These are phyloP conservation scores for Pseudorectes ferrugineus DNA, from an alignment of 2,113 vertebrate species.

Conservation along the genomic window DNA sequence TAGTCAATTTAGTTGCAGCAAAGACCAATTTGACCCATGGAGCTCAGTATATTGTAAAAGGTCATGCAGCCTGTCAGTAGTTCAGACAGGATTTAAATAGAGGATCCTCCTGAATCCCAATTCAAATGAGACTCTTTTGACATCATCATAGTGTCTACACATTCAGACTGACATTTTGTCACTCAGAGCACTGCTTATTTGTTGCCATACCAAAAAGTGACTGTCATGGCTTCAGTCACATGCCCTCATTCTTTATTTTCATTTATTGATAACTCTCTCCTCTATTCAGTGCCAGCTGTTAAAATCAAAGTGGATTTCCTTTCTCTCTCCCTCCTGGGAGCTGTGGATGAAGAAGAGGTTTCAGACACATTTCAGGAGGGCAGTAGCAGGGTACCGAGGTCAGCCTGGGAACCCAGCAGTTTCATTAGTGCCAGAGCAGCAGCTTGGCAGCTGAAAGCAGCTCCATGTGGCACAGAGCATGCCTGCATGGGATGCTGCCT, in stretches of 20 bases:
- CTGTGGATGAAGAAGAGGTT: not conserved
- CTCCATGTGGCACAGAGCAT: not conserved
- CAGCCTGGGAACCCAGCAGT: not conserved
- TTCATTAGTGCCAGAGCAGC: not conserved
- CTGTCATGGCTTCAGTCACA: not conserved
- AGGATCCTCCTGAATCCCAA: not conserved
- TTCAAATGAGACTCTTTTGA: constrained; percentile 25
- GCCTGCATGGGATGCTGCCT: not conserved
- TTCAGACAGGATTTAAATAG: constrained; percentile 35
- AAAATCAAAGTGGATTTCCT: not conserved
- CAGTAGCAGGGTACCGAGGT: not conserved
- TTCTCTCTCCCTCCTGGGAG: not conserved
- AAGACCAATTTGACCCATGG: not conserved
- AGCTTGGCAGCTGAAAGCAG: not conserved
- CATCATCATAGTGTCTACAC: not conserved
- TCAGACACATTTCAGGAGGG: not conserved
- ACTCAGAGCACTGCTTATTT: not conserved
- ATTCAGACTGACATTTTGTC: constrained; percentile 28
- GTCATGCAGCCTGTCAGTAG: constrained; percentile 15
- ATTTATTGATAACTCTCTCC: not conserved
- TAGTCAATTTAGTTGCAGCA: not conserved
- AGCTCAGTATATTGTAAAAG: not conserved
- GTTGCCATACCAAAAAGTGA: not conserved
- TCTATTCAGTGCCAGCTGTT: not conserved
- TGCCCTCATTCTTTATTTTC: not conserved